phyloP scores from a whole-genome alignment of 2,888 invertebrate genomes.

The Sycophila texana region DNA sequence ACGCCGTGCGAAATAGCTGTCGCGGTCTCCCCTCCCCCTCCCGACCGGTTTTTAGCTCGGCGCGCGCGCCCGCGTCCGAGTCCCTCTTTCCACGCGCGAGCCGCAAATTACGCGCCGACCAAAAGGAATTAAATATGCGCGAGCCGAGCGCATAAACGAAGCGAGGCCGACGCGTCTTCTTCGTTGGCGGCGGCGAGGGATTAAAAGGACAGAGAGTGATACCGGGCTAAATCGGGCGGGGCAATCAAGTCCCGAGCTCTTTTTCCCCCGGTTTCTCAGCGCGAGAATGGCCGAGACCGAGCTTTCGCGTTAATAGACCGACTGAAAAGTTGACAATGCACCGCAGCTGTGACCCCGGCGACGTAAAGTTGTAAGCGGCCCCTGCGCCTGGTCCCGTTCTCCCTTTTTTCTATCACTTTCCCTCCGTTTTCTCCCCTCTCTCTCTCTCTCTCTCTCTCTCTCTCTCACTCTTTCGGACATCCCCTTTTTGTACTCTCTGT shows the following conservation, averaged over 20 bases:
- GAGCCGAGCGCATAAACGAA: not conserved
- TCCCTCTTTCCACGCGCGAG: not conserved
- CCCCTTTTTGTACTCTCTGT: too few relatives aligned
- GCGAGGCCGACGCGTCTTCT: not conserved
- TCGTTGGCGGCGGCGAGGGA: not conserved
- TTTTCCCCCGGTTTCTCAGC: not conserved
- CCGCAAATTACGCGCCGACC: slow-evolving; percentile 20
- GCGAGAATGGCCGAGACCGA: slow-evolving; percentile 27
- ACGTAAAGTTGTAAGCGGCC: slow-evolving; percentile 37
- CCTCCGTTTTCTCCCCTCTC: not conserved
- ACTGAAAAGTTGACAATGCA: slow-evolving; percentile 48
- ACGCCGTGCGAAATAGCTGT: slow-evolving; percentile 29
- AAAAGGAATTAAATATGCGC: slow-evolving; percentile 30
- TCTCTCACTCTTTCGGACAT: not conserved
- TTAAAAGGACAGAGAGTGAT: not conserved
- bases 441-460: slow-evolving; percentile 15
- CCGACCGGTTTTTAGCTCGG: not conserved
- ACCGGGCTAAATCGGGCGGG: slow-evolving; percentile 20
- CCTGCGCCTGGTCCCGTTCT: slow-evolving; percentile 3
- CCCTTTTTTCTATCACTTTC: slow-evolving; percentile 2
- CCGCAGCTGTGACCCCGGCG: slow-evolving; percentile 40
- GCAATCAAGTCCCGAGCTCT: slow-evolving; percentile 17
- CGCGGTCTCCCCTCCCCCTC: not conserved
- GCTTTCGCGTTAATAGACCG: slow-evolving; percentile 39
- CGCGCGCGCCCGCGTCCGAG: not conserved